Conservation (phyloP, 2,113 vertebrate species). For the Rhagologus leucostigma region DNA sequence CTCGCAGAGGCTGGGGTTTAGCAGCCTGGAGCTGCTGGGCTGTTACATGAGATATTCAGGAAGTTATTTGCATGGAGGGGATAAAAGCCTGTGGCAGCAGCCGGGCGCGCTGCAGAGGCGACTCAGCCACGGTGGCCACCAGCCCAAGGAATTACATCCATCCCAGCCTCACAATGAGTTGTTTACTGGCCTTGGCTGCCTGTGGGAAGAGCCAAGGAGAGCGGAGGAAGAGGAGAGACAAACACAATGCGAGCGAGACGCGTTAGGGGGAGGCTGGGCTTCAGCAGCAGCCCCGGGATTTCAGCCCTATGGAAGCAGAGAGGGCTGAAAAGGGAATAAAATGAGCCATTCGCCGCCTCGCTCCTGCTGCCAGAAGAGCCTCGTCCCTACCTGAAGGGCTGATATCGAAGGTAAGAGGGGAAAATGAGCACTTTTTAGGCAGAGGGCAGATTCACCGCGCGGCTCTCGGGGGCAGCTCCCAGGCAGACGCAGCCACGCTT, state of each 20-base stretch:
- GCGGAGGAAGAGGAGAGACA: conserved; percentile 48
- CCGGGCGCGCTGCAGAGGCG: not conserved
- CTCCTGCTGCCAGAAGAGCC: not conserved
- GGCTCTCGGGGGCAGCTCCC: not conserved
- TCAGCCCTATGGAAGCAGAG: not conserved
- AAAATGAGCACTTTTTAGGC: not conserved
- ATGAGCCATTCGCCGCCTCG: not conserved
- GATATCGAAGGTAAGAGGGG: conserved; percentile 12
- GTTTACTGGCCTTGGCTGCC: conserved; percentile 48
- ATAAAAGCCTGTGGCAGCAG: conserved; percentile 29
- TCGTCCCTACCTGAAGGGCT: not conserved
- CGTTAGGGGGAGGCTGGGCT: conserved; percentile 48
- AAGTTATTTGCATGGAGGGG: conserved; percentile 34
- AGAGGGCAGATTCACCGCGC: not conserved
- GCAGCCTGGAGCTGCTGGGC: not conserved
- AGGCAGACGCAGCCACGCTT: not conserved
- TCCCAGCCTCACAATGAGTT: conserved; percentile 32
- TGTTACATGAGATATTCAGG: conserved; percentile 30
- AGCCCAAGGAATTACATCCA: not conserved
- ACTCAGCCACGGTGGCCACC: not conserved
- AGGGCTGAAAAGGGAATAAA: not conserved
- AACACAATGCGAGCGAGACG: conserved; percentile 15
- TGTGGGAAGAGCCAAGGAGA: conserved; percentile 18
- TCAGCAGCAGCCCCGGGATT: not conserved
- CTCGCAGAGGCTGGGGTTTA: not conserved